Evolutionary conservation across 2,888 invertebrate genomes (phyloP), one percentile per base, ranked within the genome.

Genomic region (Criorhina ranunculi): DNA sequence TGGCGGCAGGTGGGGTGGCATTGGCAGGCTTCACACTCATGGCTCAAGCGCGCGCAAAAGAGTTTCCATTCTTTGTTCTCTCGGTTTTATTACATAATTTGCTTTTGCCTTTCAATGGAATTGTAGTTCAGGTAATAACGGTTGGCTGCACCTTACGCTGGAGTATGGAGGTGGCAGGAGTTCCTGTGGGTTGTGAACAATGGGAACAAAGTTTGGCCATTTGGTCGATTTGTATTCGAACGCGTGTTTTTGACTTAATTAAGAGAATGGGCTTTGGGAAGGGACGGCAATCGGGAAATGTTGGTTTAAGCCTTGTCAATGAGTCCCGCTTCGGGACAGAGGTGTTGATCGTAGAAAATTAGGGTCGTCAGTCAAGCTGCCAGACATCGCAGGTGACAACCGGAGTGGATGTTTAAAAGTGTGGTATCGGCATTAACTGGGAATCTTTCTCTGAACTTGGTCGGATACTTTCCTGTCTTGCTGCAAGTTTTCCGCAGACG

Each of bases 51-150:
- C 12, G 60, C 29, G 19, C 60, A 62, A 70, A 78, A 78, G 78
- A 78, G 78, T 78, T 78, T 70, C 55, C 46, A 62, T 33, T 46
- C 78, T 64, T 78, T 78, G 78, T 78, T 64, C 49, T 64, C 49
- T 46, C 55, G 40, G 0, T 70, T 69, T 78, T 70, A 70, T 78
- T 55, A 70, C 40, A 78, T 78, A 70, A 78, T 78, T 78, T 70
- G 78, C 78, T 70, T 78, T 78, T 46, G 64, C 62, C 62, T 69
- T 70, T 37, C 78, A 62, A 46, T 62, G 70, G 44, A 62, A 78
- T 78, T 78, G 70, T 78, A 69, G 67, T 64, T 62, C 78, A 70
- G 62, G 62, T 42, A 53, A 60, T 70, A 62, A 70, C 55, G 70
- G 53, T 57, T n/a, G 70, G 49, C 24, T 78, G 78, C 69, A 19